phyloP scores from a whole-genome alignment of 2,797 vertebrate species.

The Pogoniulus pusillus region DNA sequence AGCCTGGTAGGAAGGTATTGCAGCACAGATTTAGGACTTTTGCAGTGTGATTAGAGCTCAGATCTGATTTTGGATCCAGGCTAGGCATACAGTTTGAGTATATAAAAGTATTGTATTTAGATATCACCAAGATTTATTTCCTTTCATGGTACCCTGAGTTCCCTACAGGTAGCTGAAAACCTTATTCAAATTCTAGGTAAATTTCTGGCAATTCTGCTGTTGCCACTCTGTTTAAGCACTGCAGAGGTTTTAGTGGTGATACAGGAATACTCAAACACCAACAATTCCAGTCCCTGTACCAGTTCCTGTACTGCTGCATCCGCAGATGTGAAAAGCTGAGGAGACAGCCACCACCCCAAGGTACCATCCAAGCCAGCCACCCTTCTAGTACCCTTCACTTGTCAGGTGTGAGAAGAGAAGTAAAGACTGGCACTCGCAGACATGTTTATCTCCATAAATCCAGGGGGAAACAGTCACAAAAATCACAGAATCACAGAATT shows the following conservation, averaged over 20 bases:
- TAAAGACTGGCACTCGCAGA: neutral
- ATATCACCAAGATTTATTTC: neutral
- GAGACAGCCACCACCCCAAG: neutral
- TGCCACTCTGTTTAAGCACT: neutral
- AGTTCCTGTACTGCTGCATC: neutral
- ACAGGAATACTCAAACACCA: neutral
- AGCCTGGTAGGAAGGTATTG: neutral
- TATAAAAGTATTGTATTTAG: neutral
- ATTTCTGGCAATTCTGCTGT: neutral
- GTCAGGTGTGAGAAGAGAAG: neutral
- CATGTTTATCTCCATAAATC: neutral
- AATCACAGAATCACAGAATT: no score
- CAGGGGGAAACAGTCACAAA: no score
- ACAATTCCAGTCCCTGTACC: neutral
- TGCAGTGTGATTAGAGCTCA: neutral
- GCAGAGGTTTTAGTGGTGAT: neutral
- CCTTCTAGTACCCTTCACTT: neutral
- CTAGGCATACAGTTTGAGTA: neutral
- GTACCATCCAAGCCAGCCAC: neutral
- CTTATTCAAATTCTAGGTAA: neutral
- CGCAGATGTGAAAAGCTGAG: neutral
- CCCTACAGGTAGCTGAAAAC: neutral
- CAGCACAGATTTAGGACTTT: neutral
- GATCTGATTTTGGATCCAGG: neutral
- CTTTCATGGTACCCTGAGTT: neutral